Percentiles rank a stretch among this genome's conserved stretches.
Conservation (phyloP, 2,888 invertebrate genomes). For the Carcina quercana region DNA sequence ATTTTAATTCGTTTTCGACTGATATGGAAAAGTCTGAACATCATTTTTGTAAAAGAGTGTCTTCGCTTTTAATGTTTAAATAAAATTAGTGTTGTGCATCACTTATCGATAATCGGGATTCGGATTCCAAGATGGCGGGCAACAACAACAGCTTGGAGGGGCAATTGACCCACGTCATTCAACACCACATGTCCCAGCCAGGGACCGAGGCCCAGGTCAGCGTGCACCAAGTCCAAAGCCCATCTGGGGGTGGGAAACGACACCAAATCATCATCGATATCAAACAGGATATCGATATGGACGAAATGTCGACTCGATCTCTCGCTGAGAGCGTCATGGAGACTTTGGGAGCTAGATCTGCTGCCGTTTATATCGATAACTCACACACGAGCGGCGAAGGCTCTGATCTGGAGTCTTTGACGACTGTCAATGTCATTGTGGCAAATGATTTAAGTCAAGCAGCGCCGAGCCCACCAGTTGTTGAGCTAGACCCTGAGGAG, state of each 20-base stretch:
- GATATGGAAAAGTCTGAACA: conserved; percentile 46
- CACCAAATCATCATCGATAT: conserved; percentile 71
- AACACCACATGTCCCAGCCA: conserved; percentile 55
- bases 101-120: conserved; percentile 20
- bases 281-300: conserved; percentile 67
- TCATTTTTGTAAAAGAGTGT: conserved; percentile 23
- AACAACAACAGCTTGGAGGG: conserved; percentile 49
- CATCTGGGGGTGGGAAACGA: conserved; percentile 55
- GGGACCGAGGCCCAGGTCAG: conserved; percentile 61
- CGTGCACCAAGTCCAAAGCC: conserved; percentile 60
- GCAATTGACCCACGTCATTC: conserved; percentile 60
- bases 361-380: conserved; percentile 66
- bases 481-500: conserved; percentile 29
- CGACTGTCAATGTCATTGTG: conserved; percentile 66
- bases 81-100: conserved; percentile 19
- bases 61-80: conserved; percentile 14
- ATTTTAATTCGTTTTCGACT: conserved; percentile 38
- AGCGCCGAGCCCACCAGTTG: conserved; percentile 36
- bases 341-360: conserved; percentile 61
- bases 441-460: conserved; percentile 53
- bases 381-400: conserved; percentile 43
- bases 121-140: conserved; percentile 46
- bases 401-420: conserved; percentile 56
- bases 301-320: conserved; percentile 60
- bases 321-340: conserved; percentile 71